These are phyloP conservation scores for Conistra vaccinii DNA, from an alignment of 2,888 invertebrate species.

Conservation along the genomic window DNA sequence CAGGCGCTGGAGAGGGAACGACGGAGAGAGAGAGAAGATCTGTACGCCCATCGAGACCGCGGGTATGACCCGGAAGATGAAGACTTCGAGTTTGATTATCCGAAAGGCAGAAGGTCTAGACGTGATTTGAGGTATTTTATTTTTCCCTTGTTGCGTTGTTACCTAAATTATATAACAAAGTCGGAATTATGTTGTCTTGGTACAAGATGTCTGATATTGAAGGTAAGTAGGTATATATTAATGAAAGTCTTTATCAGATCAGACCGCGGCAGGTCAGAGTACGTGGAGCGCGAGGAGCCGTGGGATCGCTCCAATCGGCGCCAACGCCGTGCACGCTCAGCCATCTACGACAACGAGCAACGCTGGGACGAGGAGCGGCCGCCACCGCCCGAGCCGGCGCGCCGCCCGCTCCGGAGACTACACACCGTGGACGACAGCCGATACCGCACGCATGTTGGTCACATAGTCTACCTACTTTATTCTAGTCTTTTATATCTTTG, in stretches of 20 bases:
- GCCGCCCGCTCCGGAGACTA: constrained; percentile 77
- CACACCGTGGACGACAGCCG: constrained; percentile 81
- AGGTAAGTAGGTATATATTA: neutral
- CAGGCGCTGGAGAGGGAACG: constrained; percentile 80
- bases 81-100: constrained; percentile 83
- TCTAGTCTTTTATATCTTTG: neutral
- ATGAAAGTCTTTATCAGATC: constrained; percentile 61
- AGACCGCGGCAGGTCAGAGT: constrained; percentile 82
- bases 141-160: neutral
- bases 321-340: constrained; percentile 82
- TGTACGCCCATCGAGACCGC: constrained; percentile 75
- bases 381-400: constrained; percentile 57
- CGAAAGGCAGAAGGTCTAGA: constrained; percentile 73
- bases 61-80: constrained; percentile 87
- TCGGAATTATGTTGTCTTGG: neutral
- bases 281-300: constrained; percentile 79
- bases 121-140: constrained; percentile 73
- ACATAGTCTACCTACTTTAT: neutral
- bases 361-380: constrained; percentile 73
- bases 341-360: constrained; percentile 78
- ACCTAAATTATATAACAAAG: neutral
- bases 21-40: constrained; percentile 74
- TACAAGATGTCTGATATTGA: neutral
- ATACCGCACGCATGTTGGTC: constrained; percentile 51
- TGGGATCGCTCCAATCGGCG: constrained; percentile 72